Conservation (phyloP, 2,797 vertebrate species). For the Danio aesculapii region DNA sequence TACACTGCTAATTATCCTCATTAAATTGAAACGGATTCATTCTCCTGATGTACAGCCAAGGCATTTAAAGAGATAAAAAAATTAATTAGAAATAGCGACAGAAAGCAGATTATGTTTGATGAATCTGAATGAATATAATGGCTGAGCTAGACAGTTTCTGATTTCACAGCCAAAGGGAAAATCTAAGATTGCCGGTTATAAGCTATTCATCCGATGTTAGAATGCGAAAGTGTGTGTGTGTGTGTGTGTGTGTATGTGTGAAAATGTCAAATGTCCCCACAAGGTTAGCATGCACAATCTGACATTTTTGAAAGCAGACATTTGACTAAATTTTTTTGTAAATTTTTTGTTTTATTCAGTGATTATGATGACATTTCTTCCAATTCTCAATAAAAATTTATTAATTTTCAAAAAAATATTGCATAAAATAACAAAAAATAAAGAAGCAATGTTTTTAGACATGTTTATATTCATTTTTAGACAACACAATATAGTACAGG, state of each 20-base stretch:
- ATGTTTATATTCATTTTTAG: no score
- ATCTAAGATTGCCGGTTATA: slow-evolving; percentile 23
- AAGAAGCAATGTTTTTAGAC: no score
- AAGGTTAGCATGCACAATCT: not conserved
- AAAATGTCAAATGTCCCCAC: not conserved
- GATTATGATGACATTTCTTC: no score
- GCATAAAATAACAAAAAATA: no score
- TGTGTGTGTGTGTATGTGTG: no score
- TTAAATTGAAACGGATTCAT: slow-evolving; percentile 47
- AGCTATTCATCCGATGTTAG: not conserved
- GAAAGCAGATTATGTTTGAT: slow-evolving; percentile 44
- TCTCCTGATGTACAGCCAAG: slow-evolving; percentile 38
- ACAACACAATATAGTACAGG: no score
- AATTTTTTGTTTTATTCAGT: no score
- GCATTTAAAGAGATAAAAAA: slow-evolving; percentile 47
- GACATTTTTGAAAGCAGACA: no score
- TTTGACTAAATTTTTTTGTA: no score
- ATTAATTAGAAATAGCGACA: slow-evolving; percentile 44
- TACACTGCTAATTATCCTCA: slow-evolving; percentile 55
- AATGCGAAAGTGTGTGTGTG: not conserved
- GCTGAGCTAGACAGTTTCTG: slow-evolving; percentile 43
- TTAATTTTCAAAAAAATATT: no score
- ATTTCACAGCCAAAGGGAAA: slow-evolving; percentile 27
- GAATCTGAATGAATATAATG: slow-evolving; percentile 47
- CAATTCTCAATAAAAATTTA: no score